Conservation (phyloP, 2,797 vertebrate genomes). For the Neosilurus hyrtlii region DNA sequence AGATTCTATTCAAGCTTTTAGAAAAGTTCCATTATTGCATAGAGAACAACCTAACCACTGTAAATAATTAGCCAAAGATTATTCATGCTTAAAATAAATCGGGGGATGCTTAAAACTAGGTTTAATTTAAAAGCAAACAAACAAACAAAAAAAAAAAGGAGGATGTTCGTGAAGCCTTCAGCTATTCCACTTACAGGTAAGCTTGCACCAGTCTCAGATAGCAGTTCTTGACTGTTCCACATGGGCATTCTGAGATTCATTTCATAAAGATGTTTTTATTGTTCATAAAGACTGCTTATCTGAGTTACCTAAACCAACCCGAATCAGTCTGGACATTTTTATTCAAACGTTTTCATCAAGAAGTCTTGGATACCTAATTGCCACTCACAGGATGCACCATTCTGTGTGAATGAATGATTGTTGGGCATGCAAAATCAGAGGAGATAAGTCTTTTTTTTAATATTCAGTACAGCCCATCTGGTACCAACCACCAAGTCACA, state of each 20-base stretch:
- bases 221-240: neutral
- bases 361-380: neutral
- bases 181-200: neutral
- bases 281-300: too few relatives aligned
- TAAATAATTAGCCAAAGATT: neutral
- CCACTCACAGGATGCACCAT: neutral
- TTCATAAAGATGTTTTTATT: too few relatives aligned
- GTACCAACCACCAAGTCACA: neutral
- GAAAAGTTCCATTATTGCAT: neutral
- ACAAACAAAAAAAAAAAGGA: neutral
- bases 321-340: too few relatives aligned
- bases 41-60: neutral
- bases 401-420: neutral
- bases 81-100: neutral
- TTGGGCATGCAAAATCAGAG: neutral
- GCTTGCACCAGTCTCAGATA: neutral
- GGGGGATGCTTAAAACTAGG: neutral
- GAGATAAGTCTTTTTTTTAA: neutral
- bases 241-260: too few relatives aligned
- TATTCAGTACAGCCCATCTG: neutral
- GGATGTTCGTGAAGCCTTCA: neutral
- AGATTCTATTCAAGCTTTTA: neutral
- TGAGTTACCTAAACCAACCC: too few relatives aligned
- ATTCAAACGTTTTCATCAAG: too few relatives aligned
- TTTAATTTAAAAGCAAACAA: too few relatives aligned